Evolutionary conservation across 1,140 invertebrate genomes (phyloP).

Genomic region (Caligus rogercresseyi): DNA sequence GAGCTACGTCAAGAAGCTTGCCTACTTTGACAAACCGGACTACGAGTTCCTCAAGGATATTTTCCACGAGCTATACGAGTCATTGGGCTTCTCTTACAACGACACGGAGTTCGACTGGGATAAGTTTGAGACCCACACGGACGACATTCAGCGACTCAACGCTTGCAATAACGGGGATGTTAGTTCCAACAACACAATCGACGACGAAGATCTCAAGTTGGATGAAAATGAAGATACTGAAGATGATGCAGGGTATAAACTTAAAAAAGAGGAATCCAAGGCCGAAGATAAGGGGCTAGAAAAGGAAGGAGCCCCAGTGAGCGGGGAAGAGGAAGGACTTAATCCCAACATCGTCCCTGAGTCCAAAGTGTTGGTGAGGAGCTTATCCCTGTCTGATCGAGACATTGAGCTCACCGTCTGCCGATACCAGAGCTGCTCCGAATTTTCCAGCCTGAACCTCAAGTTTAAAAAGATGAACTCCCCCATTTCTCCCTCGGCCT

Average conservation of each 20-base stretch:
- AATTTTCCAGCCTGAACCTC: background rate
- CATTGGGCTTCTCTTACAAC: background rate
- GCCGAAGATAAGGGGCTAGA: background rate
- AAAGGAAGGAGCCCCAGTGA: too few species aligned
- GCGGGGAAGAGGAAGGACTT: too few species aligned
- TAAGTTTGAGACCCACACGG: background rate
- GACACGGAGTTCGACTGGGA: slow-evolving; percentile 8
- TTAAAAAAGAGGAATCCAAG: background rate
- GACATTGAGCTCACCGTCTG: background rate
- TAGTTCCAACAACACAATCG: background rate
- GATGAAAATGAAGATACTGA: background rate
- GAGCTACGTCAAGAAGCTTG: slow-evolving; percentile 6
- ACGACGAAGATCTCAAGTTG: background rate
- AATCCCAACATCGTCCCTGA: background rate
- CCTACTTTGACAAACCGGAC: slow-evolving; percentile 4
- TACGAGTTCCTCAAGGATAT: slow-evolving; percentile 14
- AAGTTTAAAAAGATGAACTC: background rate
- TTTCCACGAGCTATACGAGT: slow-evolving; percentile 9
- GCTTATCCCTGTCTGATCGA: background rate
- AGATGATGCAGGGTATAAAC: background rate
- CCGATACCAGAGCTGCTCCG: background rate
- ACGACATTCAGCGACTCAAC: slow-evolving; percentile 6
- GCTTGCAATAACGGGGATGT: background rate
- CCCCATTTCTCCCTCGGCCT: background rate
- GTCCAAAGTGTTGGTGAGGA: background rate